Conservation (phyloP, 2,797 vertebrate species). For the Nyctalus aviator region DNA sequence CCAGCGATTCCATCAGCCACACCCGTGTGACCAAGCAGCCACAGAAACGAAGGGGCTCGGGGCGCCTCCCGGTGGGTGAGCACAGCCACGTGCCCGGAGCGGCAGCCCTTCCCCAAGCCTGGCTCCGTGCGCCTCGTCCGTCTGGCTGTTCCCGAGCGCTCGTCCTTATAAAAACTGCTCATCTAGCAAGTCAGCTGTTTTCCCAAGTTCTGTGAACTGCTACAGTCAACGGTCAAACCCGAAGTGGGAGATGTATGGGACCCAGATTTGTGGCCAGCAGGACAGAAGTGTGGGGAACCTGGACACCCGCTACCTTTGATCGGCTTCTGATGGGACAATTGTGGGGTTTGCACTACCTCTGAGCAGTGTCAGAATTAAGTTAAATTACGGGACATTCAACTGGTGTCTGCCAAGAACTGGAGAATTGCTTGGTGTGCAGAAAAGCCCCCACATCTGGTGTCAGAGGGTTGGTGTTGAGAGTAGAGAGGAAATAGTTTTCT, state of each 20-base stretch:
- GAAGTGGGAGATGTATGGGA: not conserved
- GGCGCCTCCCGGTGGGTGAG: rapidly evolving
- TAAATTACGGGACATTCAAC: not conserved
- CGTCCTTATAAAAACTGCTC: not conserved
- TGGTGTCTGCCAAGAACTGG: not conserved
- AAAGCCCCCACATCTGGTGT: not conserved
- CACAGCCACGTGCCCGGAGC: rapidly evolving
- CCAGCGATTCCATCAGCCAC: not conserved
- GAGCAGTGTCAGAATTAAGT: not conserved
- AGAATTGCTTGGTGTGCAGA: not conserved
- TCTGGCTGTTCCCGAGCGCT: not conserved
- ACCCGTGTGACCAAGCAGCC: not conserved
- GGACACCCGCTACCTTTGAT: not conserved
- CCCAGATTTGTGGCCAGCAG: not conserved
- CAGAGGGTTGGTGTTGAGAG: not conserved
- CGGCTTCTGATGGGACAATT: not conserved
- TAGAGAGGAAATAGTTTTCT: not conserved
- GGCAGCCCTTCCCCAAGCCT: not conserved
- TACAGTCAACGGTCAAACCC: no score
- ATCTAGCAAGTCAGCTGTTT: not conserved
- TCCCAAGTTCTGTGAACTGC: not conserved
- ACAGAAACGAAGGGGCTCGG: not conserved
- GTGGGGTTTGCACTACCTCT: not conserved
- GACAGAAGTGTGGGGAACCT: not conserved
- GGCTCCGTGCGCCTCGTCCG: rapidly evolving